Evolutionary conservation across 2,797 vertebrate genomes (phyloP).

Genomic region (Chaetophractus vellerosus): DNA sequence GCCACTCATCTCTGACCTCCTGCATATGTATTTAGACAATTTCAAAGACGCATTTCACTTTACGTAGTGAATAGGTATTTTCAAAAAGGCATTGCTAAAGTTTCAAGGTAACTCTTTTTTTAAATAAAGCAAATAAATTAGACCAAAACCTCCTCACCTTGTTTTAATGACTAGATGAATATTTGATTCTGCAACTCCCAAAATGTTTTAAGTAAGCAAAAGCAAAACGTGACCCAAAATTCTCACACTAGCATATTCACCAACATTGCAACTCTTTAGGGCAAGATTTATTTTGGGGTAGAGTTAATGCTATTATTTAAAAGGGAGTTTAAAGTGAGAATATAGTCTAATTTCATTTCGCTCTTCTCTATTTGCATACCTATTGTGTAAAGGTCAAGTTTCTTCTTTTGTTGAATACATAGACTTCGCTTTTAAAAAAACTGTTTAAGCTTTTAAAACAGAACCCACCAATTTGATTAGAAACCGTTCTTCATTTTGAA

Average conservation of each 20-base stretch:
- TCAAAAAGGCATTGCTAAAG: conserved; percentile 15
- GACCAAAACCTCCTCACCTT: conserved; percentile 40
- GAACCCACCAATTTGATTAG: not conserved
- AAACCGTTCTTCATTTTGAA: not conserved
- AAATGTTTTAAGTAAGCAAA: conserved; percentile 41
- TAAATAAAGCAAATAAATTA: not conserved
- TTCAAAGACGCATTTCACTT: conserved; percentile 56
- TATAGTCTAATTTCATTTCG: conserved; percentile 42
- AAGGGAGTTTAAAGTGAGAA: conserved; percentile 12
- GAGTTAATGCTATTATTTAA: not conserved
- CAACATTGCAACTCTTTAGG: not conserved
- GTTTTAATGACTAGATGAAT: conserved; percentile 52
- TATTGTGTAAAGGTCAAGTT: not conserved
- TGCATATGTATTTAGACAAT: not conserved
- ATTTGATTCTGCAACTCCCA: not conserved
- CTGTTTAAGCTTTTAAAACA: conserved; percentile 25
- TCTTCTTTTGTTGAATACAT: not conserved
- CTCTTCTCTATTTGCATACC: not conserved
- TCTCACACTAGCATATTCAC: not conserved
- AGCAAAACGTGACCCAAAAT: conserved; percentile 16
- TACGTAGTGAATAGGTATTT: conserved; percentile 36
- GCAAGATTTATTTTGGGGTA: not conserved
- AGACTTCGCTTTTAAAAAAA: conserved; percentile 10
- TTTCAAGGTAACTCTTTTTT: conserved; percentile 54
- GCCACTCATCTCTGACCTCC: not conserved